Base-by-base conservation (phyloP, 2,797 vertebrate species). In the Hippopotamyrus pictus region DNA sequence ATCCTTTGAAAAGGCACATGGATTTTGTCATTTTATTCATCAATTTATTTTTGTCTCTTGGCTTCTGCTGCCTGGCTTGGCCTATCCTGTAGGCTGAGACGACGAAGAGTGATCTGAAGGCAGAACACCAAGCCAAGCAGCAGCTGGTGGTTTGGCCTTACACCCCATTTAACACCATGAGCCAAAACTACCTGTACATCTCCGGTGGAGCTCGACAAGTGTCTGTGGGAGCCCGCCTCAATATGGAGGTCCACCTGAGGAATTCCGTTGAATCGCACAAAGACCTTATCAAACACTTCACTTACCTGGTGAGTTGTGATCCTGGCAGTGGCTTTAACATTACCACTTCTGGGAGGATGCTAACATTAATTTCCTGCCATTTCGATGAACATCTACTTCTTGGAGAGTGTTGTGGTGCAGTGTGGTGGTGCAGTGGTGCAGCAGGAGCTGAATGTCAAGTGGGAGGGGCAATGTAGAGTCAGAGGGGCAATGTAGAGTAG, bases 261-360 rank as follows among this genome's bases (percentile, higher is more conserved):
- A 8, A 86, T 0, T 89, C 53, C 25, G 2, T 85, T 1, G 5
- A 53, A 50, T 12, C 5, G 0, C 87, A 92, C 0, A 62, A 33
- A 17, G 14, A 11, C 0, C 2, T 90, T 90, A 57, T 96, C 85
- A 92, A 92, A 17, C 89, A 93, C 6, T 7, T 96, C 76, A 95
- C 93, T 7, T 96, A 96, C 91, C 89, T 94, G 90, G 96, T 97
- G 89, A 94, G 95, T 91, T 44, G 25, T 6, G 44, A 50, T 4
- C 17, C 9, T 44, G 11, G 19, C 25, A 14, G n/a, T 53, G 48
- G 25, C 22, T 51, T 86, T 51, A 33, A 29, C 25, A 29, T 86
- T 19, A 86, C 5, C 9, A 51, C 48, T 50, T 51, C 22, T 29
- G 50, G 29, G 46, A 53, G n/a, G 33, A 54, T 22, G 3, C 50